Evolutionary conservation across 2,113 vertebrate species (phyloP).

Genomic region (Anoura caudifer): DNA sequence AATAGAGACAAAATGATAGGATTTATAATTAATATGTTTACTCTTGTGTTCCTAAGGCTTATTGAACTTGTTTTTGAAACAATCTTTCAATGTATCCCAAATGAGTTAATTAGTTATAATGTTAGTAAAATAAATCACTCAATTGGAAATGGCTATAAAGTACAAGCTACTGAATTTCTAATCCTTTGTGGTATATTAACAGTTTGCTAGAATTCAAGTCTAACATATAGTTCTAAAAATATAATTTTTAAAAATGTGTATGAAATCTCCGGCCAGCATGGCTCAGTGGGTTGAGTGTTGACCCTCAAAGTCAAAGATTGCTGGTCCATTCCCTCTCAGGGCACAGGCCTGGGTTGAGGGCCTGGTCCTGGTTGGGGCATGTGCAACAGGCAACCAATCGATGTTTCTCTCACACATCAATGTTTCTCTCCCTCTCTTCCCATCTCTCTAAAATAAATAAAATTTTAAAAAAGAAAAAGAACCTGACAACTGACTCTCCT

Average conservation of each 20-base stretch:
- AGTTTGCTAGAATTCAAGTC: background rate
- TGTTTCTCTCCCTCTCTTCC: too few species aligned
- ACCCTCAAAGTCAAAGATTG: too few species aligned
- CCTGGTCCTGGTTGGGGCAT: too few species aligned
- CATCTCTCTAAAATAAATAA: too few species aligned
- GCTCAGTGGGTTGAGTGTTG: too few species aligned
- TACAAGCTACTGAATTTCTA: background rate
- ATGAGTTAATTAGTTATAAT: background rate
- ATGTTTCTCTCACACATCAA: too few species aligned
- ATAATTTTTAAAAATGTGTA: background rate
- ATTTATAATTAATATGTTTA: background rate
- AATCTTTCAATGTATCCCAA: background rate
- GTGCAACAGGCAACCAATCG: too few species aligned
- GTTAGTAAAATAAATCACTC: background rate
- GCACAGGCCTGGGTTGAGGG: too few species aligned
- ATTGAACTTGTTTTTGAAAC: conserved; percentile 7
- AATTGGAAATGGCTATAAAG: background rate
- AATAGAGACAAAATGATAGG: background rate
- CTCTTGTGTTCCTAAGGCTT: background rate
- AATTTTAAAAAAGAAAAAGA: too few species aligned
- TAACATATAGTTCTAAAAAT: background rate
- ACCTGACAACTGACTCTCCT: too few species aligned
- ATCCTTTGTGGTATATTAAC: background rate
- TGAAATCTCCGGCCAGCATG: background rate
- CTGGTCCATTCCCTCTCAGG: too few species aligned